Evolutionary conservation across 2,797 vertebrate genomes (phyloP).

Genomic region (Labeo calbasu): DNA sequence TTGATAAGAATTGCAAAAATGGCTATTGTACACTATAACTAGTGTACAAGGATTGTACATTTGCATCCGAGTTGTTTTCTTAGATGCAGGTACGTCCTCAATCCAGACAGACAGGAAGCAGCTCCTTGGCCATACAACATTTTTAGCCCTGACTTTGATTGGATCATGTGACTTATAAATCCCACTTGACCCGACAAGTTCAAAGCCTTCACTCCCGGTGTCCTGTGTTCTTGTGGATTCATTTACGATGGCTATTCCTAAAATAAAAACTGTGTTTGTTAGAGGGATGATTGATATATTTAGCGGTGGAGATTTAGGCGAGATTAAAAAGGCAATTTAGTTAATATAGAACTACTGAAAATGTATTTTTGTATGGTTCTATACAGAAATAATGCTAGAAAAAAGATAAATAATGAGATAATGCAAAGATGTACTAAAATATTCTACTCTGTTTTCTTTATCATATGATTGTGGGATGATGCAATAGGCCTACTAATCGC

Average conservation of each 20-base stretch:
- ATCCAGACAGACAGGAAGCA: slow-evolving; percentile 27
- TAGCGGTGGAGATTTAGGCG: neutral
- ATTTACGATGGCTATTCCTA: neutral
- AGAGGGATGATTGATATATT: neutral
- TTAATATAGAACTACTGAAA: neutral
- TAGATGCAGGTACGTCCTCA: neutral
- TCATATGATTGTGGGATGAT: neutral
- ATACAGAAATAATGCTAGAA: neutral
- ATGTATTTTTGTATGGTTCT: neutral
- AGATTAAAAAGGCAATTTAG: neutral
- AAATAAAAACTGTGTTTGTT: neutral
- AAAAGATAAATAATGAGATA: neutral
- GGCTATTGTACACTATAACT: neutral
- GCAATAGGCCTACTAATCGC: neutral
- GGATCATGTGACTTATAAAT: slow-evolving; percentile 46
- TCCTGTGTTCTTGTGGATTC: slow-evolving; percentile 47
- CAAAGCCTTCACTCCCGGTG: neutral
- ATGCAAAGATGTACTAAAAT: neutral
- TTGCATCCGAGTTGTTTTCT: neutral
- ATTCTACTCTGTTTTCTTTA: too few species aligned
- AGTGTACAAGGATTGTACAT: neutral
- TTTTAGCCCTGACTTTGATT: slow-evolving; percentile 49
- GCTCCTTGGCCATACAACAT: slow-evolving; percentile 7
- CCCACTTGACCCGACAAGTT: slow-evolving; percentile 20
- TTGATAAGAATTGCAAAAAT: neutral